These are phyloP conservation scores for Leptobrachium leishanense DNA, from an alignment of 2,113 vertebrate species.

Conservation along the genomic window DNA sequence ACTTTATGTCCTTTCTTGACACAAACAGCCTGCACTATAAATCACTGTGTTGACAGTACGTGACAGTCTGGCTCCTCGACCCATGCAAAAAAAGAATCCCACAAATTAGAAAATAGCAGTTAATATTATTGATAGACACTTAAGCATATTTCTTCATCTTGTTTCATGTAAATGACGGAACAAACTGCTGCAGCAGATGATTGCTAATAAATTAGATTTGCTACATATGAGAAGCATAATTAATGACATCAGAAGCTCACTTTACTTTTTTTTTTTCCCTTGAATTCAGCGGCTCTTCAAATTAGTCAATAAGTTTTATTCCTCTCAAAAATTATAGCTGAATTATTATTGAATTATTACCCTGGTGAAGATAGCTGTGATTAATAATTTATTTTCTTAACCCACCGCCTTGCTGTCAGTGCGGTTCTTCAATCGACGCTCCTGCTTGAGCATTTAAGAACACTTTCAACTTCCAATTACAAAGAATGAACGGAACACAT, in stretches of 20 bases:
- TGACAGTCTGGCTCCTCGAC: no score
- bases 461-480: conserved; percentile 36
- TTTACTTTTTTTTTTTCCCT: not conserved
- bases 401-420: not conserved
- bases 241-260: not conserved
- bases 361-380: not conserved
- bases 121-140: no score
- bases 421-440: not conserved
- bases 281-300: conserved; percentile 15
- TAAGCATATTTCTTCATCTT: no score
- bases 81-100: no score
- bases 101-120: no score
- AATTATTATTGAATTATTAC: not conserved
- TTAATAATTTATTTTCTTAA: conserved; percentile 26
- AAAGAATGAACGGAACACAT: conserved; percentile 12
- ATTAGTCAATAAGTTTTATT: conserved; percentile 12
- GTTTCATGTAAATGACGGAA: no score
- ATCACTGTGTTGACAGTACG: no score
- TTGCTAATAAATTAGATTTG: no score
- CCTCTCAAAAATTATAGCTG: conserved; percentile 2
- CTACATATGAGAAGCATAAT: no score
- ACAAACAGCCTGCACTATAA: no score
- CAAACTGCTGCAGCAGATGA: no score
- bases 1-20: no score
- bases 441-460: not conserved